These are phyloP conservation scores for Apteryx mantelli DNA, from an alignment of 2,113 vertebrate species.

Conservation along the genomic window DNA sequence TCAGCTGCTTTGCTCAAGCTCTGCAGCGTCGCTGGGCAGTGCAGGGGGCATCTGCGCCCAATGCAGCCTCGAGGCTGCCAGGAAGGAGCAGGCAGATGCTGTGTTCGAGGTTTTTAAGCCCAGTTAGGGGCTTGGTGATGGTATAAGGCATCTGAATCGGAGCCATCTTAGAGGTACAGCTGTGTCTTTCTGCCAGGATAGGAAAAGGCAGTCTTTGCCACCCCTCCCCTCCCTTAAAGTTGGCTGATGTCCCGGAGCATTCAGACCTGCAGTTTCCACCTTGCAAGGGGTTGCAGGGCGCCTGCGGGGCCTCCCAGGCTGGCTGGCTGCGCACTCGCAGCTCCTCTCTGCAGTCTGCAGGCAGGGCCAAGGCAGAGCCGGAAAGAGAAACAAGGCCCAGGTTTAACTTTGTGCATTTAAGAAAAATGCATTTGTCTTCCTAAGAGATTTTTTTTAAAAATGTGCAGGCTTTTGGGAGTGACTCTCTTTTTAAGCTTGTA, in stretches of 20 bases:
- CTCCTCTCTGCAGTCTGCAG: not conserved
- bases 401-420: not conserved
- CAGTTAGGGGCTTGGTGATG: not conserved
- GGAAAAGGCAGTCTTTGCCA: not conserved
- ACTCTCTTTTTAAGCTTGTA: not conserved
- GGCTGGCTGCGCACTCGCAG: not conserved
- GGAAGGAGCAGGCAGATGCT: not conserved
- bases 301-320: not conserved
- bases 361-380: not conserved
- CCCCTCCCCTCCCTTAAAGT: not conserved
- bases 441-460: not conserved
- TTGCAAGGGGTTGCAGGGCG: not conserved
- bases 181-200: not conserved
- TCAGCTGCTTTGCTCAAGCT: not conserved
- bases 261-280: not conserved
- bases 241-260: not conserved
- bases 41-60: not conserved
- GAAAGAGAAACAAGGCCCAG: accelerated
- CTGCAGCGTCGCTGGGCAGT: not conserved
- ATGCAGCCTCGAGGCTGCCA: not conserved
- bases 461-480: not conserved
- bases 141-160: not conserved
- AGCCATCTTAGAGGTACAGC: not conserved
- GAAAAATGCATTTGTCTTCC: not conserved
- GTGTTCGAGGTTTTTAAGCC: not conserved